Evolutionary conservation across 2,888 invertebrate species (phyloP).

Genomic region (Hirtodrosophila histrioides): DNA sequence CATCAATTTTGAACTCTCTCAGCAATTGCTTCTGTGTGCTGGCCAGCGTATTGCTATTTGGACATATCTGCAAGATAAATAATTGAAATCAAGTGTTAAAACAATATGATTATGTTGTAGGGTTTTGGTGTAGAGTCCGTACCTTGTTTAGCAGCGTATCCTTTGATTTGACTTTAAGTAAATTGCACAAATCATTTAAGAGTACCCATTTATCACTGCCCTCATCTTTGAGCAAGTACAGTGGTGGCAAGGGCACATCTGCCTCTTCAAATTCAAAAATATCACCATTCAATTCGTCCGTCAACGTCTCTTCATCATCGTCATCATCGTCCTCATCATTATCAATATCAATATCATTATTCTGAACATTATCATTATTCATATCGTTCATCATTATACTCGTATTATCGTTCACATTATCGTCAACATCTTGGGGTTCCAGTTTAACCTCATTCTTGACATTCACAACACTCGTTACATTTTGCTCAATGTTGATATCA

Average conservation of each 20-base stretch:
- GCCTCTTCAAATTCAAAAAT: conserved; percentile 93
- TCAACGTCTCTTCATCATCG: conserved; percentile 51
- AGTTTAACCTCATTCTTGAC: conserved; percentile 68
- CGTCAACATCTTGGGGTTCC: conserved; percentile 44
- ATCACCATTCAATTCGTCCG: conserved; percentile 83
- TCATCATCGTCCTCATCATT: background rate
- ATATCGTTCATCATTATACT: conserved; percentile 21
- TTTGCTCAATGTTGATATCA: conserved; percentile 54
- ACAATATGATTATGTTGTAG: too few relatives aligned
- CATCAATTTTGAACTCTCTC: conserved; percentile 90
- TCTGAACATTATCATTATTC: conserved; percentile 11
- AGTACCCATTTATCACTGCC: conserved; percentile 91
- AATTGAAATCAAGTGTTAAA: background rate
- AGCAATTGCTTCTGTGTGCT: conserved; percentile 82
- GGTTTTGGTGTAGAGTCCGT: conserved; percentile 2
- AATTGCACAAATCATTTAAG: conserved; percentile 90
- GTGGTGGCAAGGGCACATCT: conserved; percentile 91
- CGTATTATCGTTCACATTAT: conserved; percentile 19
- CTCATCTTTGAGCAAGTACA: conserved; percentile 89
- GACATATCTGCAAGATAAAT: conserved; percentile 80
- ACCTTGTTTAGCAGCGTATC: conserved; percentile 91
- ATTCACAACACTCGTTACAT: conserved; percentile 73
- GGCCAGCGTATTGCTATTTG: conserved; percentile 77
- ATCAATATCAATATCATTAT: conserved; percentile 11
- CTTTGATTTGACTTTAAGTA: conserved; percentile 91